Percentiles rank a stretch among this genome's conserved stretches.
Conservation (phyloP, 2,888 invertebrate species). For the Leptinotarsa peninsularis region DNA sequence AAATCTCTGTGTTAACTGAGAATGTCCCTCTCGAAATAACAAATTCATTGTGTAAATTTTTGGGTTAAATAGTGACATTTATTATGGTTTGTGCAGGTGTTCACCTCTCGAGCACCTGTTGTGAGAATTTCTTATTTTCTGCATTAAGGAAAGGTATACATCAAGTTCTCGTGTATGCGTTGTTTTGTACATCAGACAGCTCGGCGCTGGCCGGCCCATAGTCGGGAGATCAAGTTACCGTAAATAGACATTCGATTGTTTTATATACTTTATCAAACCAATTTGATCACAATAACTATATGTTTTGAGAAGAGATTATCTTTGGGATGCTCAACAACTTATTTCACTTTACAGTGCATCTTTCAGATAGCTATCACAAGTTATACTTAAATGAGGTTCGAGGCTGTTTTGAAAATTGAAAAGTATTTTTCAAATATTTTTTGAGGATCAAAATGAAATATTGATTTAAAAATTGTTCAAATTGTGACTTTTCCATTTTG, state of each 20-base stretch:
- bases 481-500: no score
- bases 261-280: constrained; percentile 40
- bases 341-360: not conserved
- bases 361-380: not conserved
- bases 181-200: constrained; percentile 57
- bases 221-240: constrained; percentile 62
- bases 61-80: constrained; percentile 26
- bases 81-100: constrained; percentile 27
- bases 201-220: constrained; percentile 59
- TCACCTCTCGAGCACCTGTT: constrained; percentile 22
- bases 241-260: constrained; percentile 57
- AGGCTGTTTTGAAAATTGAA: not conserved
- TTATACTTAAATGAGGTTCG: not conserved
- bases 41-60: constrained; percentile 25
- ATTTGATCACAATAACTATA: constrained; percentile 38
- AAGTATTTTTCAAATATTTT: not conserved
- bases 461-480: no score
- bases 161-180: constrained; percentile 29
- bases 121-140: constrained; percentile 31
- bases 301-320: constrained; percentile 25
- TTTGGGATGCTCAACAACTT: constrained; percentile 20
- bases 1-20: constrained; percentile 5
- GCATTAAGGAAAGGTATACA: constrained; percentile 27
- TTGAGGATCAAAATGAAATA: no score
- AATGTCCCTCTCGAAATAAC: constrained; percentile 1